These are phyloP conservation scores for Sinopyrophorus schimmeli DNA, from an alignment of 2,888 invertebrate genomes.

Conservation along the genomic window DNA sequence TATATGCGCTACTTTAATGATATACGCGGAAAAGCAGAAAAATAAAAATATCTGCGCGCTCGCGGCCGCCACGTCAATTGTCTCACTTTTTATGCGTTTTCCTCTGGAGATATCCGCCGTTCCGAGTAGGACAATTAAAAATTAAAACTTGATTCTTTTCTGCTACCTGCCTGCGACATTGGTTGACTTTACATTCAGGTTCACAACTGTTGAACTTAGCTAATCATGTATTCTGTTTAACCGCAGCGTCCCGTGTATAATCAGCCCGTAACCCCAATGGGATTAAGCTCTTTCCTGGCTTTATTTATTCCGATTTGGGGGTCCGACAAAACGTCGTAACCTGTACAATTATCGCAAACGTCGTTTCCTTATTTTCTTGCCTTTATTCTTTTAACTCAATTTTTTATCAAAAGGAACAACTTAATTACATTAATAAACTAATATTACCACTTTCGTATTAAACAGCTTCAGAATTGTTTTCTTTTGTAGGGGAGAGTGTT, in stretches of 20 bases:
- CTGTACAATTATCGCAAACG: no score
- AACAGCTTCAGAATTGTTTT: no score
- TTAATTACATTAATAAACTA: no score
- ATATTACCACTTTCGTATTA: no score
- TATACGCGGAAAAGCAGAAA: constrained; percentile 10
- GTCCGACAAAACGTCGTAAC: constrained; percentile 22
- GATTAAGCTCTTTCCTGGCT: constrained; percentile 31
- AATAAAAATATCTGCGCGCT: constrained; percentile 13
- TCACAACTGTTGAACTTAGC: constrained; percentile 42
- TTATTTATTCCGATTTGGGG: constrained; percentile 28
- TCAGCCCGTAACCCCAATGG: constrained; percentile 33
- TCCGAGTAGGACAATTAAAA: constrained; percentile 43
- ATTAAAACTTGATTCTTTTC: constrained; percentile 48
- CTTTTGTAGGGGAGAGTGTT: no score
- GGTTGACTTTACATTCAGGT: constrained; percentile 42
- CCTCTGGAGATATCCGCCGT: constrained; percentile 34
- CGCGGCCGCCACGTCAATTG: constrained; percentile 37
- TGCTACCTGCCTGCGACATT: constrained; percentile 38
- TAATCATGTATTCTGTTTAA: constrained; percentile 46
- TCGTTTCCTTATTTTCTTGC: no score
- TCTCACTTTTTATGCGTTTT: constrained; percentile 39
- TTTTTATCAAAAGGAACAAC: no score
- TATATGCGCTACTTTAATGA: constrained; percentile 34
- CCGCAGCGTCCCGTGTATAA: constrained; percentile 35
- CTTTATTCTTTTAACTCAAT: no score